Conservation (phyloP, 1,140 invertebrate genomes). For the Protaetia brevitarsis region DNA sequence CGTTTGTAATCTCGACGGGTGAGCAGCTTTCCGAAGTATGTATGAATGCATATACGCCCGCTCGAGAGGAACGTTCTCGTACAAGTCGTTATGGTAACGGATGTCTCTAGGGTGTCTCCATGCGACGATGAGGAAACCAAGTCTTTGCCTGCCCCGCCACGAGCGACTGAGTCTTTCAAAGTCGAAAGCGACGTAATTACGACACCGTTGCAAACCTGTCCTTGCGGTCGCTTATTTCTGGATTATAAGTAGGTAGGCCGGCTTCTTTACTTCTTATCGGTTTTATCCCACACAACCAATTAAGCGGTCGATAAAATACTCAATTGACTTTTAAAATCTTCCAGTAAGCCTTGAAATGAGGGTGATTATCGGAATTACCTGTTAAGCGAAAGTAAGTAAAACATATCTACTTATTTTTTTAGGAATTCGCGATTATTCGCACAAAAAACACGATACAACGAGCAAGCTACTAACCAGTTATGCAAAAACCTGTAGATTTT, state of each 20-base stretch:
- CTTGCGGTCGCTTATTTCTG: neutral
- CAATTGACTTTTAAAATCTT: neutral
- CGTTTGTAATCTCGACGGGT: conserved; percentile 2
- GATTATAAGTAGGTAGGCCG: neutral
- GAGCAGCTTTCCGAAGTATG: neutral
- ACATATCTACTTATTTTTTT: too few relatives aligned
- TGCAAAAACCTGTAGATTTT: too few relatives aligned
- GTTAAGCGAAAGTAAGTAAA: too few relatives aligned
- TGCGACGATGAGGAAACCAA: neutral
- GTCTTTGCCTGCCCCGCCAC: neutral
- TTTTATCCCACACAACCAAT: neutral
- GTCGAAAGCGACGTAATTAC: conserved; percentile 3
- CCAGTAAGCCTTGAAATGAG: neutral
- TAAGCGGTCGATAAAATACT: neutral
- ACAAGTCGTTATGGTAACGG: conserved; percentile 13
- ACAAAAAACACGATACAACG: too few relatives aligned
- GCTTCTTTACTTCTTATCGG: neutral
- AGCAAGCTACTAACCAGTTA: too few relatives aligned
- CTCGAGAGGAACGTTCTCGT: conserved; percentile 2
- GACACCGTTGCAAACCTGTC: neutral
- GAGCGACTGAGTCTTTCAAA: conserved; percentile 3
- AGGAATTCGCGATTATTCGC: too few relatives aligned
- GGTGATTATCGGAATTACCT: too few relatives aligned
- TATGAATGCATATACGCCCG: neutral
- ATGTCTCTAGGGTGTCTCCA: conserved; percentile 15